These are phyloP conservation scores for Hydropsyche betteni DNA, from an alignment of 2,888 invertebrate genomes.

Conservation along the genomic window DNA sequence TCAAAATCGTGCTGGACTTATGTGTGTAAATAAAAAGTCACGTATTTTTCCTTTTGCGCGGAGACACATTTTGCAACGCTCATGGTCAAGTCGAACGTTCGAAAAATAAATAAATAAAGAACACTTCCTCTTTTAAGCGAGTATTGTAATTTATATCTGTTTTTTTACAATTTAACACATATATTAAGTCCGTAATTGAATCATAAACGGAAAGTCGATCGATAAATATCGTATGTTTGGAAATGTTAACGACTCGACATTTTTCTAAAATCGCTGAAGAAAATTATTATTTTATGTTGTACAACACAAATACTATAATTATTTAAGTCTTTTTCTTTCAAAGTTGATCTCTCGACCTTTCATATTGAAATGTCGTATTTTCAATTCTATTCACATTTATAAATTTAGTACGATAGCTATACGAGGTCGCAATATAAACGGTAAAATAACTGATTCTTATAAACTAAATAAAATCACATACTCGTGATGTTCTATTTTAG, in stretches of 20 bases:
- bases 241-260: too few relatives aligned
- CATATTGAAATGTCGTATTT: constrained; percentile 1
- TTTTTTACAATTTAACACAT: too few relatives aligned
- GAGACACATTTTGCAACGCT: constrained; percentile 18
- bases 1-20: constrained; percentile 7
- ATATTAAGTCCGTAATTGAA: too few relatives aligned
- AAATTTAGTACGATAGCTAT: too few relatives aligned
- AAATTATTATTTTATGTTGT: background rate
- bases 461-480: too few relatives aligned
- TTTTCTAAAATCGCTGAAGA: background rate
- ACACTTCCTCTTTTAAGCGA: background rate
- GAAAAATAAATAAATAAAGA: constrained; percentile 1
- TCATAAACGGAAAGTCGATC: too few relatives aligned
- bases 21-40: constrained; percentile 15
- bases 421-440: too few relatives aligned
- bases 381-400: too few relatives aligned
- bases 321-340: constrained; percentile 6
- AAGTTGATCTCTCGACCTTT: background rate
- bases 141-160: too few relatives aligned
- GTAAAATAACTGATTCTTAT: too few relatives aligned
- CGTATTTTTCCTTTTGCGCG: constrained; percentile 10
- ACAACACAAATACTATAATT: background rate
- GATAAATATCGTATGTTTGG: too few relatives aligned
- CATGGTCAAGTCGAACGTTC: constrained; percentile 3
- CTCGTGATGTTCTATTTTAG: too few relatives aligned